phyloP scores from a whole-genome alignment of 1,140 invertebrate species.

The Aphelinus atriplicis region DNA sequence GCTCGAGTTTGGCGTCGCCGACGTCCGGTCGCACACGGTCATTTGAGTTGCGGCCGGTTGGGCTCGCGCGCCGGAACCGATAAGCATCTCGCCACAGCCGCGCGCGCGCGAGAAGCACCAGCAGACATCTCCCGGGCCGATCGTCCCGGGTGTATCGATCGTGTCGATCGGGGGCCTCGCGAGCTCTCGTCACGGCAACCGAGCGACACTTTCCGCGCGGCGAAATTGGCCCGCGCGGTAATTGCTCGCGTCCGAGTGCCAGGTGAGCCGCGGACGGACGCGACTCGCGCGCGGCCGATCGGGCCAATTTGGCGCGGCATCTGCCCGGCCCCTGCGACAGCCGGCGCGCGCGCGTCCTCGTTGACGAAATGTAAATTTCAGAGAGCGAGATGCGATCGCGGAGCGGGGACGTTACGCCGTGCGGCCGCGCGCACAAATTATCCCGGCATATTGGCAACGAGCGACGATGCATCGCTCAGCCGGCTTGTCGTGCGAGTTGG shows the following conservation, averaged over 20 bases:
- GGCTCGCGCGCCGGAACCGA: constrained; percentile 2
- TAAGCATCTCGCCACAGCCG: constrained; percentile 23
- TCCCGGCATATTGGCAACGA: constrained; percentile 15
- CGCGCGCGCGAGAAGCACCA: not conserved
- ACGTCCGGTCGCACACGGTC: constrained; percentile 35
- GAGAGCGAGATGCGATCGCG: not conserved
- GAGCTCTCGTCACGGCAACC: not conserved
- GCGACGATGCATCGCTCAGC: not conserved
- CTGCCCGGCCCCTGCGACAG: constrained; percentile 26
- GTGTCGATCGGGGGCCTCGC: not conserved
- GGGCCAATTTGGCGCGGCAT: constrained; percentile 34
- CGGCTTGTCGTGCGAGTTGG: no score
- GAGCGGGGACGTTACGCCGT: not conserved
- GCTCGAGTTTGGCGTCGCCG: not conserved
- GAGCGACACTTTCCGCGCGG: constrained; percentile 34
- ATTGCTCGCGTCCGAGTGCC: constrained; percentile 3
- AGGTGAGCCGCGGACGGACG: constrained; percentile 10
- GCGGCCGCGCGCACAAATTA: constrained; percentile 12
- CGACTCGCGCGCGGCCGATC: not conserved
- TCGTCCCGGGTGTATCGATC: not conserved
- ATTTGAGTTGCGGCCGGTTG: not conserved
- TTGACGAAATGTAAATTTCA: constrained; percentile 38
- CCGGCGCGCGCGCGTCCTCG: constrained; percentile 4
- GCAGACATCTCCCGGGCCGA: constrained; percentile 22
- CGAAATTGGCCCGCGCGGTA: constrained; percentile 9